Base-by-base conservation (phyloP, 2,888 invertebrate species). In the Hirudinaria manillensis region DNA sequence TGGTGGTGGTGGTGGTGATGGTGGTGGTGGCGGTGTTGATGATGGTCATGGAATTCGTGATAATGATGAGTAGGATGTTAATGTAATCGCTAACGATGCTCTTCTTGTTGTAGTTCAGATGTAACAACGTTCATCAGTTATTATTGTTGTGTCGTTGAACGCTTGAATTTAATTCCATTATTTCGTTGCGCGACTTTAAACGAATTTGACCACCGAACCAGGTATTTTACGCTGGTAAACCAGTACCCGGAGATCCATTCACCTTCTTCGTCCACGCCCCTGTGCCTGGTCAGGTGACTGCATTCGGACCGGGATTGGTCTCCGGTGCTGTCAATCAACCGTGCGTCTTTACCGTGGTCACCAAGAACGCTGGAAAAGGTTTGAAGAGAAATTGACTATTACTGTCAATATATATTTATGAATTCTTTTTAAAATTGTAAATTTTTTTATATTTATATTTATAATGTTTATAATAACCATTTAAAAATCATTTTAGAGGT, bases 331-430 rank as follows among this genome's bases (percentile, higher is more conserved):
- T 70, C 38, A 70, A 70, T 24, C 75, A 75, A n/a, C 65, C 75
- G 1, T 75, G 75, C n/a, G 61, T 70, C 74, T 77, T 77, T 67
- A 77, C 71, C 36, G 77, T 77, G 16, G 61, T 75, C 75, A 77
- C 77, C 38, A 77, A 77, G 68, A 75, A 77, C 65, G 74, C 77
- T n/a, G 77, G 77, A 13, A 45, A 93, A 94, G 87, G 92, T 92
- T 74, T 77, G 29, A n/a, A n/a, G n/a, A n/a, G n/a, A n/a, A 78
- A 70, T 13, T 32, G 34, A 53, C n/a, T 19, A 65, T 65, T 65
- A 16, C n/a, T 65, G 65, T 10, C 10, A 65, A 65, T 65, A 65
- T 65, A 65, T 10, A 53, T 53, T 53, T 16, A 16, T 53, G 16
- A 19, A 6, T 27, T 4, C 19, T 38, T 1, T 4, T 10, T 10